These are phyloP conservation scores for Ellobius talpinus DNA, from an alignment of 2,113 vertebrate genomes.

Conservation along the genomic window DNA sequence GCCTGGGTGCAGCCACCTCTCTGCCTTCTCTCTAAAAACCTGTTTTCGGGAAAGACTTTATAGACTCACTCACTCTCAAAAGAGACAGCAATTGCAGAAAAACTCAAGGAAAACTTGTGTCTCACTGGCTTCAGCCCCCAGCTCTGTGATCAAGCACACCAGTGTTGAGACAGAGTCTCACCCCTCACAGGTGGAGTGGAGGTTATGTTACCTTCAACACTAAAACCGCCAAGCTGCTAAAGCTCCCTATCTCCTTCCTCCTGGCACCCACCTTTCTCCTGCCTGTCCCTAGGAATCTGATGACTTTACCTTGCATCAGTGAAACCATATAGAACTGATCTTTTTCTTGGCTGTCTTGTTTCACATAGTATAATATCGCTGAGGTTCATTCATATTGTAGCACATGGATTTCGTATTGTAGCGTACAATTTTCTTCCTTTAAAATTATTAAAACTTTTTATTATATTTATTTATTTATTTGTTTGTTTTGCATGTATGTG, in stretches of 20 bases:
- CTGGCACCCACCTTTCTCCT: not conserved
- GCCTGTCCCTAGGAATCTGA: not conserved
- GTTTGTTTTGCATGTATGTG: not conserved
- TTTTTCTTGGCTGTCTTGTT: not conserved
- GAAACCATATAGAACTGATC: not conserved
- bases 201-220: not conserved
- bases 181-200: not conserved
- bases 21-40: not conserved
- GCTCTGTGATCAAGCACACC: not conserved
- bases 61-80: conserved; percentile 37
- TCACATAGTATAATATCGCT: not conserved
- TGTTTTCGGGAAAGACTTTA: conserved; percentile 38
- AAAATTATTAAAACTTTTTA: not conserved
- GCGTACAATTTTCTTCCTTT: not conserved
- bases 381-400: not conserved
- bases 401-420: not conserved
- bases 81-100: not conserved
- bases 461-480: not conserved
- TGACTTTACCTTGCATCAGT: not conserved
- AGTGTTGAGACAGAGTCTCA: not conserved
- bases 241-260: not conserved
- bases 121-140: not conserved
- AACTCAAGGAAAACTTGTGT: not conserved
- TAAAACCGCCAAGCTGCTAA: not conserved
- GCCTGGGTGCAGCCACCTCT: not conserved